Percentiles rank a stretch among this genome's conserved stretches.
Evolutionary conservation across 2,113 vertebrate species (phyloP).

Genomic region (Corythornis cristatus): DNA sequence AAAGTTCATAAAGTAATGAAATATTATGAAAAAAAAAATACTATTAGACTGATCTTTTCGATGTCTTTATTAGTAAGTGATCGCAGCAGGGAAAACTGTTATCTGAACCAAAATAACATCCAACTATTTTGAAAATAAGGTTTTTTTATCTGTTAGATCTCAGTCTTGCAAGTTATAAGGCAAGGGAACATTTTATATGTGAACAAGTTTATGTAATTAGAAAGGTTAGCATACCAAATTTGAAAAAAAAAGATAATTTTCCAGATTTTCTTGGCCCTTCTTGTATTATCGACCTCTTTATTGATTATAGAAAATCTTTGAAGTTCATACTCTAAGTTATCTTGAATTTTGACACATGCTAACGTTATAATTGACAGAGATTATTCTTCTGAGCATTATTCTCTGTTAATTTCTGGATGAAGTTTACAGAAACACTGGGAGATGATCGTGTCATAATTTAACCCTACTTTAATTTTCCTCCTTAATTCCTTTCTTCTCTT

Average conservation of each 20-base stretch:
- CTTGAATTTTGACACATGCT: neutral
- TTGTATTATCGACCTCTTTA: neutral
- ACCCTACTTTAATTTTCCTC: neutral
- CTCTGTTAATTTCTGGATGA: neutral
- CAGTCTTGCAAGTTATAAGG: neutral
- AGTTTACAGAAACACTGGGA: neutral
- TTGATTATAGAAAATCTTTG: neutral
- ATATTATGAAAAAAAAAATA: neutral
- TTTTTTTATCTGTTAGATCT: accelerated
- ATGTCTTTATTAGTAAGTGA: no score
- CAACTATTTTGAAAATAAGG: neutral
- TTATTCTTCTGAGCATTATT: neutral
- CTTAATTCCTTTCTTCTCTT: neutral
- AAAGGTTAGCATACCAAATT: neutral
- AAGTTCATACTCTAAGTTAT: neutral
- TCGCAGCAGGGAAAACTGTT: neutral
- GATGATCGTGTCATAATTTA: neutral
- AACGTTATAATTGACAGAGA: neutral
- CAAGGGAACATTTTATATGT: neutral
- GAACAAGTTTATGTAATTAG: neutral
- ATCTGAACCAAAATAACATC: neutral
- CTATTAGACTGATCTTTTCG: no score
- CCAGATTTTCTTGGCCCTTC: neutral
- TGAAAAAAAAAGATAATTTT: neutral
- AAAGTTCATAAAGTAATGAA: neutral